phyloP scores from a whole-genome alignment of 1,140 invertebrate species.

The Lepidotrigona ventralis region DNA sequence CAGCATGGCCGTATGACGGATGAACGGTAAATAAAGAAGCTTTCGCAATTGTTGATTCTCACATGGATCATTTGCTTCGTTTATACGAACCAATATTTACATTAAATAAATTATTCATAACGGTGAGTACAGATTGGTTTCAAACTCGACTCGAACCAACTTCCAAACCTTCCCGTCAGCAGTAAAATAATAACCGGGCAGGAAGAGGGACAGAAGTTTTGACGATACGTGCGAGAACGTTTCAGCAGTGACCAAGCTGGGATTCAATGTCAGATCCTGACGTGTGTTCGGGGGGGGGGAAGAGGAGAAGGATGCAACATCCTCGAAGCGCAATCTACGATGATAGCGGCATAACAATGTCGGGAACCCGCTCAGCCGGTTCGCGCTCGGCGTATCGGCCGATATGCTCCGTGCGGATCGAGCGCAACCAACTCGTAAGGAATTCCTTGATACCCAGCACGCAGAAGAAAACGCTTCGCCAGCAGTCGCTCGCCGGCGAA shows the following conservation, averaged over 20 bases:
- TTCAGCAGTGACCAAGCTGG: not conserved
- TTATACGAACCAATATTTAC: not conserved
- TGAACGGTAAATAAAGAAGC: not conserved
- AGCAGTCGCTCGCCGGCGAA: slow-evolving; percentile 15
- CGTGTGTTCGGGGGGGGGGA: not conserved
- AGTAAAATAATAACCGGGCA: not conserved
- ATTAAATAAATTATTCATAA: not conserved
- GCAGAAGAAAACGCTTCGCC: slow-evolving; percentile 35
- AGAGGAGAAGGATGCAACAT: slow-evolving; percentile 13
- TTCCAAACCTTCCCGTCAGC: not conserved
- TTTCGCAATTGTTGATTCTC: not conserved
- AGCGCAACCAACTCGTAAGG: slow-evolving; percentile 26
- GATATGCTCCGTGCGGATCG: slow-evolving; percentile 16
- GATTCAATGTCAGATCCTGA: slow-evolving; percentile 17
- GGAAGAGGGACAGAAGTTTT: not conserved
- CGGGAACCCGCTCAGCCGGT: slow-evolving; percentile 11
- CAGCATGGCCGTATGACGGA: not conserved
- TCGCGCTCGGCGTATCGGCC: not conserved
- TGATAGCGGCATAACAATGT: slow-evolving; percentile 25
- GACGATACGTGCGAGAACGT: slow-evolving; percentile 7
- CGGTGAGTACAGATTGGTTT: not conserved
- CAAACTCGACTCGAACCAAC: not conserved
- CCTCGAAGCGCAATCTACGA: not conserved
- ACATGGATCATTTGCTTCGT: not conserved
- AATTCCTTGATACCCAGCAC: slow-evolving; percentile 49